Evolutionary conservation across 2,113 vertebrate genomes (phyloP).

Genomic region (Caloenas nicobarica): DNA sequence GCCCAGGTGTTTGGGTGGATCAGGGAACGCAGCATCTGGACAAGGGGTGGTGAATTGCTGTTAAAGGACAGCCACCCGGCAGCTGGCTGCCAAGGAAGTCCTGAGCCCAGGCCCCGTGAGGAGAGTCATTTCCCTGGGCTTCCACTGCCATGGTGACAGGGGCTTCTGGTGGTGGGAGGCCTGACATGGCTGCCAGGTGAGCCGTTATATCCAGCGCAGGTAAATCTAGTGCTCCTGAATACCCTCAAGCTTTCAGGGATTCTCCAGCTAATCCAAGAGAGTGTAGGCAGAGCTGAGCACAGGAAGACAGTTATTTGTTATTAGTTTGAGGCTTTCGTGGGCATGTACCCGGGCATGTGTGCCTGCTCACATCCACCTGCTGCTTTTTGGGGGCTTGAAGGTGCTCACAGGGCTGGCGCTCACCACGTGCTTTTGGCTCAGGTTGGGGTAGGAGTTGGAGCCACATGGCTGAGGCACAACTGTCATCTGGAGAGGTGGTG

Average conservation of each 20-base stretch:
- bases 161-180: fast-evolving
- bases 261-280: not conserved
- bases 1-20: not conserved
- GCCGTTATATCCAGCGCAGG: not conserved
- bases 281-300: not conserved
- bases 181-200: fast-evolving
- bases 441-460: not conserved
- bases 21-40: not conserved
- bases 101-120: fast-evolving
- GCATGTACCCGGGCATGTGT: fast-evolving
- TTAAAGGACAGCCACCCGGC: not conserved
- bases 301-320: not conserved
- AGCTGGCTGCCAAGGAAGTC: not conserved
- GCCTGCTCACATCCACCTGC: fast-evolving
- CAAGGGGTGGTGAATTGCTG: fast-evolving
- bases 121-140: not conserved
- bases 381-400: not conserved
- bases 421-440: fast-evolving
- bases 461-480: not conserved
- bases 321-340: not conserved
- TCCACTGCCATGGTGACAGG: not conserved
- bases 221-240: not conserved
- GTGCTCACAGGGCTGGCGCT: fast-evolving
- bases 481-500: not conserved
- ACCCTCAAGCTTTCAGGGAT: not conserved